These are phyloP conservation scores for Didymodactylos carnosus DNA, from an alignment of 2,888 invertebrate genomes.

Conservation along the genomic window DNA sequence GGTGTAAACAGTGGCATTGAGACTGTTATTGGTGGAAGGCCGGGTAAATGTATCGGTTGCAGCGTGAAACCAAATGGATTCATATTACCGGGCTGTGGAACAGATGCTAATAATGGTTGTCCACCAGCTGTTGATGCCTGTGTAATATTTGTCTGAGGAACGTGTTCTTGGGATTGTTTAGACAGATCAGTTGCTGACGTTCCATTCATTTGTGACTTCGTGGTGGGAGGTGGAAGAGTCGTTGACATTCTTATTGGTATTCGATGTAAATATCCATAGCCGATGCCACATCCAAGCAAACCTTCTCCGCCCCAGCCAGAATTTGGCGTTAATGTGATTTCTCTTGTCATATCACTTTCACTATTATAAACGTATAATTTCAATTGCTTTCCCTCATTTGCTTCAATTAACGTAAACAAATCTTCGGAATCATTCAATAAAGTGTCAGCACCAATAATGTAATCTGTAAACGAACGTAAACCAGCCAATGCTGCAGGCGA, in stretches of 20 bases:
- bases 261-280: slow-evolving; percentile 90
- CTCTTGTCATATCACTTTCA: slow-evolving; percentile 73
- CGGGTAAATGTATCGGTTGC: neutral
- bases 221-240: neutral
- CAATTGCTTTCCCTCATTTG: slow-evolving; percentile 73
- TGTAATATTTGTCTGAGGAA: neutral
- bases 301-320: slow-evolving; percentile 90
- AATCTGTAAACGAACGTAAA: slow-evolving; percentile 69
- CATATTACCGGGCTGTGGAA: neutral
- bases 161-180: neutral
- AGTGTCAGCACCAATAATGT: slow-evolving; percentile 93
- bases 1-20: neutral
- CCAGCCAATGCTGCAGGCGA: slow-evolving; percentile 90
- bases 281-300: slow-evolving; percentile 83
- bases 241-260: slow-evolving; percentile 53
- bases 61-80: neutral
- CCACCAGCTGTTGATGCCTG: neutral
- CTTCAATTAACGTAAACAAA: slow-evolving; percentile 80
- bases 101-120: neutral
- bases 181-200: neutral
- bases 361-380: slow-evolving; percentile 94
- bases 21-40: neutral
- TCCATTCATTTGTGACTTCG: neutral
- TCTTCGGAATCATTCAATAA: slow-evolving; percentile 49
- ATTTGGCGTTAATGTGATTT: slow-evolving; percentile 79